Conservation (phyloP, 2,797 vertebrate species). For the Synanceia verrucosa region DNA sequence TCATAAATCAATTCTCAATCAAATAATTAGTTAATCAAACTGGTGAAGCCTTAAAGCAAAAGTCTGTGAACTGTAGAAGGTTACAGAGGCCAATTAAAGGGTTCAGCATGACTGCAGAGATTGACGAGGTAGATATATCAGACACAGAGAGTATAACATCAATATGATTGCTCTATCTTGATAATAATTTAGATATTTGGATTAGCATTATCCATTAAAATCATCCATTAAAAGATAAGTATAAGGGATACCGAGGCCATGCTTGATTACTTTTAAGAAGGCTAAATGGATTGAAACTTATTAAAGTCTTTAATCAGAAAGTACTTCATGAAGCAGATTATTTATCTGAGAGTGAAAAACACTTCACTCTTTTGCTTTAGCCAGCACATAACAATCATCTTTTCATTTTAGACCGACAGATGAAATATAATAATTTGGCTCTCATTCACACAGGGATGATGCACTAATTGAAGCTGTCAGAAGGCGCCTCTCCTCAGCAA, state of each 20-base stretch:
- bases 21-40: constrained; percentile 17
- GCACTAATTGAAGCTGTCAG: constrained; percentile 60
- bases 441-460: constrained; percentile 40
- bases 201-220: constrained; percentile 74
- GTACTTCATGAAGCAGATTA: constrained; percentile 59
- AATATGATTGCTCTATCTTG: constrained; percentile 65
- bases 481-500: constrained; percentile 33
- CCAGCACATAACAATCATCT: constrained; percentile 39
- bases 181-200: constrained; percentile 80
- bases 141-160: constrained; percentile 52
- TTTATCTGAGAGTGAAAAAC: constrained; percentile 55
- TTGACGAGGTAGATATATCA: constrained; percentile 55
- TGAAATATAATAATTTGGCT: constrained; percentile 62
- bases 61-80: constrained; percentile 23
- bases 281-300: constrained; percentile 66
- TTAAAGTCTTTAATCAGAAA: constrained; percentile 69
- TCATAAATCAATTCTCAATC: constrained; percentile 8
- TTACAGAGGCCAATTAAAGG: constrained; percentile 50
- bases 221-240: constrained; percentile 78
- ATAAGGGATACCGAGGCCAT: constrained; percentile 48
- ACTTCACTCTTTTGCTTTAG: constrained; percentile 48
- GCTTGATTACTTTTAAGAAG: constrained; percentile 68
- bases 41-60: constrained; percentile 4
- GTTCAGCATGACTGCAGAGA: constrained; percentile 51
- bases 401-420: constrained; percentile 54